Conservation (phyloP, 92 coral and sea anemone genomes). For the Anthopleura xanthogrammica region DNA sequence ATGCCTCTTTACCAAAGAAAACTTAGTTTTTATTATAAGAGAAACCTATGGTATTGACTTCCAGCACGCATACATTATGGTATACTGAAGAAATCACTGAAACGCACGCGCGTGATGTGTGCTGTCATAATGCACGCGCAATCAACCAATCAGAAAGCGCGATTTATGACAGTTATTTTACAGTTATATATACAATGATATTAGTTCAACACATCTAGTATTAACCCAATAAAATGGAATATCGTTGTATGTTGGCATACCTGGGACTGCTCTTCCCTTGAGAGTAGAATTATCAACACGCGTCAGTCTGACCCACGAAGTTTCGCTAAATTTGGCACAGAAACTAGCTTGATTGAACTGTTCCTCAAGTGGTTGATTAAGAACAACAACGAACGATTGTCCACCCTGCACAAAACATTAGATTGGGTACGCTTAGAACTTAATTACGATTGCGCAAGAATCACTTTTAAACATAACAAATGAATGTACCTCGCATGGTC, state of each 20-base stretch:
- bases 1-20: too few relatives aligned
- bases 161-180: too few relatives aligned
- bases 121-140: too few relatives aligned
- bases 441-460: too few relatives aligned
- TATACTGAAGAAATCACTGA: too few relatives aligned
- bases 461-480: neutral
- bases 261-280: slow-evolving; percentile 44
- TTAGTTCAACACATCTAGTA: neutral
- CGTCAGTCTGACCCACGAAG: neutral
- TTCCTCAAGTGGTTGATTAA: slow-evolving; percentile 32
- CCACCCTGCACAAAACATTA: slow-evolving; percentile 40
- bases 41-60: too few relatives aligned
- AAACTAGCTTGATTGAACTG: neutral
- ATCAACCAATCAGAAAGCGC: too few relatives aligned
- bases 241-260: neutral
- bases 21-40: too few relatives aligned
- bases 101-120: too few relatives aligned
- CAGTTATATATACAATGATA: too few relatives aligned
- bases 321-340: slow-evolving; percentile 3
- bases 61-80: too few relatives aligned
- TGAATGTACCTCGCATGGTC: slow-evolving; percentile 19
- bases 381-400: slow-evolving; percentile 43
- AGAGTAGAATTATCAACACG: slow-evolving; percentile 14
- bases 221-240: neutral
- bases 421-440: neutral